Evolutionary conservation across 2,113 vertebrate genomes (phyloP).

Genomic region (Excalfactoria chinensis): DNA sequence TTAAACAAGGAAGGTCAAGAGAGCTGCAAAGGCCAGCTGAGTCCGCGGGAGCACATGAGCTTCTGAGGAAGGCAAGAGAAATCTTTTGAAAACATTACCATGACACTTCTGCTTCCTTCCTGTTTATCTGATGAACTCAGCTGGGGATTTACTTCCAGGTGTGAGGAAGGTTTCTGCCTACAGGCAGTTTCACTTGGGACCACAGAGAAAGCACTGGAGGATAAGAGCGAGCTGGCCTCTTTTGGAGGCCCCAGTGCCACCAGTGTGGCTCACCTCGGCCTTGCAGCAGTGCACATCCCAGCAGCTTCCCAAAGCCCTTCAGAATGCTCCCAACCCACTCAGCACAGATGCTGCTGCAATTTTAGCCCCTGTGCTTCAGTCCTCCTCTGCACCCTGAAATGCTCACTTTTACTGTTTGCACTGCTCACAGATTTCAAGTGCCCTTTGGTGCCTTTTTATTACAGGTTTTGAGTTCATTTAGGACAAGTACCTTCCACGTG

Average conservation of each 20-base stretch:
- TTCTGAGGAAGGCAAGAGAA: background rate
- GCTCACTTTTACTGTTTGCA: background rate
- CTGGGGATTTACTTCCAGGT: background rate
- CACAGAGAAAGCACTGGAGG: background rate
- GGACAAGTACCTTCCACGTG: fast-evolving
- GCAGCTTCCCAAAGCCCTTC: background rate
- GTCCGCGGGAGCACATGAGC: background rate
- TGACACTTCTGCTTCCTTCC: background rate
- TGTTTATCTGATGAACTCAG: background rate
- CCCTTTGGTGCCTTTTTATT: background rate
- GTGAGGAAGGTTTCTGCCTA: background rate
- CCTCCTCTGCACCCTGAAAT: background rate
- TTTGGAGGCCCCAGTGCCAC: background rate
- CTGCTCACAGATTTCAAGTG: background rate
- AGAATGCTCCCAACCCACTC: background rate
- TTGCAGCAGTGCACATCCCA: fast-evolving
- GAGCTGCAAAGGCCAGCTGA: background rate
- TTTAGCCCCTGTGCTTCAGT: background rate
- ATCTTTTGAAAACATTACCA: background rate
- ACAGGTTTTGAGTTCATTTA: fast-evolving
- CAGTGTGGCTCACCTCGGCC: fast-evolving
- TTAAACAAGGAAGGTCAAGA: constrained; percentile 11
- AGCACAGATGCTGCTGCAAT: background rate
- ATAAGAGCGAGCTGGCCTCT: fast-evolving
- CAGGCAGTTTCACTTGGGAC: background rate